phyloP scores from a whole-genome alignment of 2,888 invertebrate species.

The Polylopha cassiicola region DNA sequence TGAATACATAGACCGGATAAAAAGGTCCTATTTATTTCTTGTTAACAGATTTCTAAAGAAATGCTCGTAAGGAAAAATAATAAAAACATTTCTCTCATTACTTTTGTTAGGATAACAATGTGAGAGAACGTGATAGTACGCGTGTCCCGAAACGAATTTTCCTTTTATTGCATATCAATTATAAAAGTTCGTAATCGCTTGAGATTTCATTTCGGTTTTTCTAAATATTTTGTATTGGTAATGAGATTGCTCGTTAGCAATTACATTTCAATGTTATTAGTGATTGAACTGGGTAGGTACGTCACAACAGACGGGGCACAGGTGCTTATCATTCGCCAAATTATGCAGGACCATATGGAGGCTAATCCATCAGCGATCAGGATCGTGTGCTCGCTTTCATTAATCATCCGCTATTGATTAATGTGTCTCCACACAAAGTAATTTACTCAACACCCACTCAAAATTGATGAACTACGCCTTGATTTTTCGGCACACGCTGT shows the following conservation, averaged over 20 bases:
- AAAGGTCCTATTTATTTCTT: slow-evolving; percentile 56
- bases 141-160: slow-evolving; percentile 6
- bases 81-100: slow-evolving; percentile 34
- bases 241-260: background rate
- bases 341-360: slow-evolving; percentile 72
- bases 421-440: slow-evolving; percentile 69
- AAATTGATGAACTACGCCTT: slow-evolving; percentile 49
- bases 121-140: slow-evolving; percentile 28
- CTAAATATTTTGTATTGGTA: background rate
- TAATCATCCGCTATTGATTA: slow-evolving; percentile 75
- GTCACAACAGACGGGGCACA: slow-evolving; percentile 50
- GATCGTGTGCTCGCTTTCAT: slow-evolving; percentile 60
- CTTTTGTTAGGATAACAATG: slow-evolving; percentile 36
- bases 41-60: slow-evolving; percentile 58
- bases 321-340: slow-evolving; percentile 59
- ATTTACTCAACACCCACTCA: slow-evolving; percentile 51
- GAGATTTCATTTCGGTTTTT: background rate
- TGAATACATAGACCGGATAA: slow-evolving; percentile 58
- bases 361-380: slow-evolving; percentile 74
- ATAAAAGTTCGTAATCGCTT: background rate
- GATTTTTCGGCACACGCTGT: slow-evolving; percentile 41
- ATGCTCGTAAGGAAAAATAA: slow-evolving; percentile 32
- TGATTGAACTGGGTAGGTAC: slow-evolving; percentile 30
- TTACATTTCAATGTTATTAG: slow-evolving; percentile 13
- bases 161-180: slow-evolving; percentile 1